These are phyloP conservation scores for Proterorhinus semilunaris DNA, from an alignment of 2,113 vertebrate genomes.

Conservation along the genomic window DNA sequence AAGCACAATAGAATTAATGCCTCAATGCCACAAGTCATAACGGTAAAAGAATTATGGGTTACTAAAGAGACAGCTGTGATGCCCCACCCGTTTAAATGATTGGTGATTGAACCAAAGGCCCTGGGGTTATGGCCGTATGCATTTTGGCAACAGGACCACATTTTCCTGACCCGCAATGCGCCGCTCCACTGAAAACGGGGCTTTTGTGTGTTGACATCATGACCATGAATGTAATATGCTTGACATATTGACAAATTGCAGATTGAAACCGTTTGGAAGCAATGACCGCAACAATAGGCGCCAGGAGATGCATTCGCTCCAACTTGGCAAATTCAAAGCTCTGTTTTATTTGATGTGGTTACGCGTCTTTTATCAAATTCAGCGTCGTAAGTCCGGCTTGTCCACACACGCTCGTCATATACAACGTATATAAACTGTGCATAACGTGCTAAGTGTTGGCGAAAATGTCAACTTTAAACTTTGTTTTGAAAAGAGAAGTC, in stretches of 20 bases:
- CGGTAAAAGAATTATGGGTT: not conserved
- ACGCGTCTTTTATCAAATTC: not conserved
- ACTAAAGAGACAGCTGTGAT: not conserved
- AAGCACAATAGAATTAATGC: not conserved
- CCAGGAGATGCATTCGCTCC: not conserved
- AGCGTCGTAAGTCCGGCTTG: not conserved
- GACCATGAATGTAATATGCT: slow-evolving; percentile 2
- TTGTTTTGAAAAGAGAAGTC: not conserved
- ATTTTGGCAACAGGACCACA: not conserved
- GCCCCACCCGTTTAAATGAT: not conserved
- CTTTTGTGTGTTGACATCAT: slow-evolving; percentile 3
- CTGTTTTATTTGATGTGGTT: not conserved
- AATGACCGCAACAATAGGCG: slow-evolving; percentile 7
- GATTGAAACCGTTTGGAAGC: slow-evolving; percentile 6
- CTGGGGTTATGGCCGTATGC: not conserved
- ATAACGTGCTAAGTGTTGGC: not conserved
- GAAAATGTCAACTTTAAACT: not conserved
- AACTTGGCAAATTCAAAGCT: not conserved
- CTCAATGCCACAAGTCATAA: not conserved
- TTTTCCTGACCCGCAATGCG: not conserved
- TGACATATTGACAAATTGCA: slow-evolving; percentile 11
- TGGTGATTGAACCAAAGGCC: not conserved
- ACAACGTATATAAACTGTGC: not conserved
- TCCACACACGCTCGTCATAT: not conserved
- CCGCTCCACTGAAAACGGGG: not conserved